Percentiles rank a stretch among this genome's conserved stretches.
Conservation (phyloP, 1,140 invertebrate genomes). For the Lasioglossum albipes region DNA sequence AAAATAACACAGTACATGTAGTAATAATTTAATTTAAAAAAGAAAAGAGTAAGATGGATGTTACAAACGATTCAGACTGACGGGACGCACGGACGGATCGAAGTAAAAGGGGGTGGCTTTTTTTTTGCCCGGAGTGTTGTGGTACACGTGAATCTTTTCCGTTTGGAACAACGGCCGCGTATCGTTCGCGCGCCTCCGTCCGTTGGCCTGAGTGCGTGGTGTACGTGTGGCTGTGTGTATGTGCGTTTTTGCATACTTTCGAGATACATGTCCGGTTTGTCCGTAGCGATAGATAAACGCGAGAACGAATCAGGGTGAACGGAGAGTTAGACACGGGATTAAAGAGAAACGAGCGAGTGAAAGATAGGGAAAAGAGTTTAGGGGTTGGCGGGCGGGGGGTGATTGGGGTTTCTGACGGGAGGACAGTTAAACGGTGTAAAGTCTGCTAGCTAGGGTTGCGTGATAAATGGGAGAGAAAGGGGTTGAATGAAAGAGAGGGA, state of each 20-base stretch:
- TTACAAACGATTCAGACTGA: constrained; percentile 48
- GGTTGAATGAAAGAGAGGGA: constrained; percentile 1
- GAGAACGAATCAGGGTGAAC: constrained; percentile 26
- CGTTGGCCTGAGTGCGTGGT: neutral
- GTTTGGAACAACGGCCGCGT: constrained; percentile 39
- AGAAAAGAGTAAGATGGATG: neutral
- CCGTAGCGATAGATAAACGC: constrained; percentile 1
- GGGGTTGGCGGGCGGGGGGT: neutral
- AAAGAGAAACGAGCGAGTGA: neutral
- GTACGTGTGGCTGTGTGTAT: neutral
- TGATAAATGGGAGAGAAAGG: neutral
- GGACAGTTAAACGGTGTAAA: constrained; percentile 16
- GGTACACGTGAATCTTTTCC: constrained; percentile 22
- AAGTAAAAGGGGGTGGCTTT: neutral
- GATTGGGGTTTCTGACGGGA: neutral
- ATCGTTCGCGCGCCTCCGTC: constrained; percentile 11
- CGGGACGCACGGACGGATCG: constrained; percentile 40
- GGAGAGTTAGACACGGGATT: neutral
- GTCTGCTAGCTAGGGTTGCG: constrained; percentile 3
- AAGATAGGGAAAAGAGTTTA: neutral
- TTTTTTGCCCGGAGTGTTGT: constrained; percentile 11
- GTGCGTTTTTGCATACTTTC: neutral
- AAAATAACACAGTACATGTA: neutral
- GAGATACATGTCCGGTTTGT: no score
- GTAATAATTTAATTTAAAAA: neutral